Percentiles rank a stretch among this genome's conserved stretches.
phyloP scores from a whole-genome alignment of 53 echinoderm and acorn worm genomes.

The Apostichopus leukothele region DNA sequence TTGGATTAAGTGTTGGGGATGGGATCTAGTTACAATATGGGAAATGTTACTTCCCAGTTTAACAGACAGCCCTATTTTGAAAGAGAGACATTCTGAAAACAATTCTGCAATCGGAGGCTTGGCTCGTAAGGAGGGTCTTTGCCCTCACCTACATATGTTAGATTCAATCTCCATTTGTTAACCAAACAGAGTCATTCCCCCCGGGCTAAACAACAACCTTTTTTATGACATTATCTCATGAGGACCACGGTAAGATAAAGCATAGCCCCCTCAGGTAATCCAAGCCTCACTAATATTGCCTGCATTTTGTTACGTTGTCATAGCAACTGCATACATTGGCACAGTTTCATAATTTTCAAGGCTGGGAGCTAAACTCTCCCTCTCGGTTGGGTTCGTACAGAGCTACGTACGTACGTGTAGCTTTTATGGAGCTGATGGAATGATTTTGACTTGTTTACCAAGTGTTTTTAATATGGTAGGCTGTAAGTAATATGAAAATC shows the following conservation, averaged over 20 bases:
- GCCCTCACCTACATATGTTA: conserved; percentile 10
- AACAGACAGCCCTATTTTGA: no score
- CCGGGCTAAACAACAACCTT: conserved; percentile 7
- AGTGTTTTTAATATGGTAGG: conserved; percentile 26
- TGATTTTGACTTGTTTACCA: conserved; percentile 31
- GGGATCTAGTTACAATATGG: no score
- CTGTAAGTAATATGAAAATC: conserved; percentile 42
- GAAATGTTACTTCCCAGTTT: no score
- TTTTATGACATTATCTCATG: not conserved
- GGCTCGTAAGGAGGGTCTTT: conserved; percentile 16
- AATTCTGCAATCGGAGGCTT: no score
- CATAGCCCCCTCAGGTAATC: conserved; percentile 44
- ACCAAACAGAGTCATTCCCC: conserved; percentile 20
- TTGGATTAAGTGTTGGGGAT: no score
- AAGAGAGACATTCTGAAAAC: no score
- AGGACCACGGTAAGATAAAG: not conserved
- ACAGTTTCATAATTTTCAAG: conserved; percentile 26
- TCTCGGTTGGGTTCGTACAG: no score
- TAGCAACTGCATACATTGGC: conserved; percentile 40
- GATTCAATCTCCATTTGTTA: conserved; percentile 18
- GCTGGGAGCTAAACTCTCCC: conserved; percentile 5
- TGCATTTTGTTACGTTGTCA: conserved; percentile 6
- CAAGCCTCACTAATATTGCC: conserved; percentile 4
- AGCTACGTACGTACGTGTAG: not conserved
- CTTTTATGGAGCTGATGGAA: not conserved